These are phyloP conservation scores for Bombus vancouverensis DNA, from an alignment of 1,140 invertebrate genomes.

Conservation along the genomic window DNA sequence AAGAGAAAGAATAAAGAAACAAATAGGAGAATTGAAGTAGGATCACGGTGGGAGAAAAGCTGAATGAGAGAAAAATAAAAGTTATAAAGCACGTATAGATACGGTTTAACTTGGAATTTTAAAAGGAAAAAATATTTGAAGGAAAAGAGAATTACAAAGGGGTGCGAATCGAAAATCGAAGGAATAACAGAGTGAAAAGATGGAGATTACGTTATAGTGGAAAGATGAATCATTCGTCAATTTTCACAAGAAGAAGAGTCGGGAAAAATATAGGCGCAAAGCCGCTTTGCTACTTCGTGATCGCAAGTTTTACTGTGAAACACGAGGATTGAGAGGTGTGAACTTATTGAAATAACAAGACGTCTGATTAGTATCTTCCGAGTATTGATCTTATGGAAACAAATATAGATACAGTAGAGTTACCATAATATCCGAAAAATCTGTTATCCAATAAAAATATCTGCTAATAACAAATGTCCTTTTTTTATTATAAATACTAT, in stretches of 20 bases:
- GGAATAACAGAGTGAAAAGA: background rate
- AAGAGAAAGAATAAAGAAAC: background rate
- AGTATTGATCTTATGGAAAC: no score
- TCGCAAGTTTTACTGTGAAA: background rate
- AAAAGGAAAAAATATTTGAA: background rate
- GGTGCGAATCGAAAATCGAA: background rate
- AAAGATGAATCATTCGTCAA: background rate
- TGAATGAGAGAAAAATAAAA: background rate
- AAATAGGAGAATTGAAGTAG: slow-evolving; percentile 2
- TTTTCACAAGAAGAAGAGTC: no score
- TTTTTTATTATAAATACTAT: background rate
- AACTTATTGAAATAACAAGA: background rate
- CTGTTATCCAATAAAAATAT: background rate
- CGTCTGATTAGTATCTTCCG: no score
- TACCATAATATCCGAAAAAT: background rate
- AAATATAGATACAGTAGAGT: background rate
- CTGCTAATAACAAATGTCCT: background rate
- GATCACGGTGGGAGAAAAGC: background rate
- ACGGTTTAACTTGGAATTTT: background rate
- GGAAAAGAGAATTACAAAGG: background rate
- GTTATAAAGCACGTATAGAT: background rate
- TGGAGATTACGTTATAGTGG: background rate
- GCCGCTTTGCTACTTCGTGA: background rate
- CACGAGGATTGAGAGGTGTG: no score
- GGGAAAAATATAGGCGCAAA: background rate